A percentile compares a stretch with the other conserved stretches of the same genome.
These are phyloP conservation scores for Stenchaetothrips biformis DNA, from an alignment of 2,888 invertebrate species.

Conservation along the genomic window DNA sequence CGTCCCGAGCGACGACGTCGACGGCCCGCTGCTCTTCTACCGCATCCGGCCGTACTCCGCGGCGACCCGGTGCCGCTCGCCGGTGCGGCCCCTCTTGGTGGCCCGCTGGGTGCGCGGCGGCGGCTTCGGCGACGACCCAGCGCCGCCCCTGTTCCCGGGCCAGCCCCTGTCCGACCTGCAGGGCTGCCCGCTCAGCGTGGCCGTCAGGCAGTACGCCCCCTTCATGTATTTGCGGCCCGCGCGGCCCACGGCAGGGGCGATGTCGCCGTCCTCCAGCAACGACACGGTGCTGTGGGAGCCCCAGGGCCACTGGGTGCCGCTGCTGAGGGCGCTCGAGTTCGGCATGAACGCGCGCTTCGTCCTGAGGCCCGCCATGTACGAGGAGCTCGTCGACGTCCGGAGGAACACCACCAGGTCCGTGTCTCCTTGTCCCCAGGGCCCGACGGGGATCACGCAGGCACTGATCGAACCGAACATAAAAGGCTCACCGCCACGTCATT, in stretches of 20 bases:
- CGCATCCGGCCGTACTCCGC: slow-evolving; percentile 9
- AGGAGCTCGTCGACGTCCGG: neutral
- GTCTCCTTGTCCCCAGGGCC: too few species aligned
- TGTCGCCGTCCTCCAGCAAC: neutral
- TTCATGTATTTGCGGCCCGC: neutral
- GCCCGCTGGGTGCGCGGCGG: neutral
- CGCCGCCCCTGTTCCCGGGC: neutral
- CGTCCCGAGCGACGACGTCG: neutral
- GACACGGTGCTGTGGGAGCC: neutral
- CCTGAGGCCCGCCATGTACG: neutral
- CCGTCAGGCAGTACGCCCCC: neutral
- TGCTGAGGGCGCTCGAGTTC: neutral
- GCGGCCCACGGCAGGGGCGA: neutral
- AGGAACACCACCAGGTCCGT: too few species aligned
- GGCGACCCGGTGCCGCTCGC: neutral
- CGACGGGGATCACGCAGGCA: too few species aligned
- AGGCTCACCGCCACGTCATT: too few species aligned
- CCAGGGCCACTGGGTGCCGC: neutral
- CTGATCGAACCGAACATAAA: too few species aligned
- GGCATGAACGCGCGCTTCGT: neutral
- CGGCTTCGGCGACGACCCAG: neutral
- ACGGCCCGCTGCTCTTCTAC: neutral
- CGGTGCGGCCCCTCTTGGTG: neutral
- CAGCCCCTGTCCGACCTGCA: neutral
- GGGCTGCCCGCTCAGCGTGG: slow-evolving; percentile 1